Base-by-base conservation (phyloP, 2,113 vertebrate genomes). In the Myrmecophaga tridactyla region DNA sequence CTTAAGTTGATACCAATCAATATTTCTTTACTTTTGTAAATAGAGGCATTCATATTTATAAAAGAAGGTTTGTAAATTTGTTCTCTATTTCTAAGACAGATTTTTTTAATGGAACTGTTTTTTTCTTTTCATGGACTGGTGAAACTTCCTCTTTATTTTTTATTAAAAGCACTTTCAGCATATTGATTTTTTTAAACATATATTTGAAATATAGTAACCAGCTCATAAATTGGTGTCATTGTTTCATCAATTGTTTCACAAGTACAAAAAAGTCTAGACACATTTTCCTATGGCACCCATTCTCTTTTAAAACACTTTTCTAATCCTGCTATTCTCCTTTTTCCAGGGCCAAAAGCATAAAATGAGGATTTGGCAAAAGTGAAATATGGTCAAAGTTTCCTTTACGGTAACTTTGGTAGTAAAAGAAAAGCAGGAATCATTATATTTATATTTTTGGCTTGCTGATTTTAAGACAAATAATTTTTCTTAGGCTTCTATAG, bases 341-440 rank as follows among this genome's bases (percentile, higher is more conserved):
- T 85, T 60, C 67, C 41, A 86, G 48, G 58, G 36, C 36, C 56
- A 89, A 56, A 7, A 65, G 12, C n/a, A 36, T 70, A 96, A 94
- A 96, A 92, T 84, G 17, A 94, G 15, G 18, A 94, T 67, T 72
- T 81, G 58, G 60, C 39, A 78, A 88, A 95, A 81, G n/a, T 89
- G 8, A 91, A 85, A 67, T 34, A n/a, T 27, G 15, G 34, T 76
- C 58, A 90, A 90, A 56, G 1, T 67, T 94, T 93, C 65, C 36
- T 91, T n/a, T 94, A n/a, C n/a, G n/a, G n/a, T n/a, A n/a, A n/a
- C n/a, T n/a, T n/a, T 39, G 63, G 29, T 41, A 78, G 34, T 62
- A 63, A 78, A 91, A 78, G 34, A 67, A 81, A 93, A 93, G 14
- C 11, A 93, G 23, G 34, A 92, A 62, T 83, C 23, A 58, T 83